Base-by-base conservation (phyloP, 2,797 vertebrate genomes). In the Oryzias sinensis region DNA sequence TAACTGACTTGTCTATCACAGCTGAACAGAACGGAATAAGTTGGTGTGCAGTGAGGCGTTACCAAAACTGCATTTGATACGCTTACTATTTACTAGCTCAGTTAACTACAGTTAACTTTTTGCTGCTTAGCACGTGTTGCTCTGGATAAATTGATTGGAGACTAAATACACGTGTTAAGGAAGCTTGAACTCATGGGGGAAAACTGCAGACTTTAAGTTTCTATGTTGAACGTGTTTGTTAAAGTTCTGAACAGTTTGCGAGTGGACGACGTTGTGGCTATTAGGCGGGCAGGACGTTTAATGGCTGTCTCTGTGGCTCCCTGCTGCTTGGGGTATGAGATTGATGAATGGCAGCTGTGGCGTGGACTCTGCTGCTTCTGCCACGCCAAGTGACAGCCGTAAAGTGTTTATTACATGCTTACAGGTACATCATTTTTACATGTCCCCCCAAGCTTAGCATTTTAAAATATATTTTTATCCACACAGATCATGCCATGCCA, bases 311-410 rank as follows among this genome's bases (percentile, higher is more conserved):
- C 47, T 55, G 14, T 56, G 11, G 42, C 42, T 46, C 52, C 60
- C 70, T 18, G 20, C 62, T 44, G 54, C 7, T 59, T 65, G 44
- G 25, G 43, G 48, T 59, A 68, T 79, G 77, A 65, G 18, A 53
- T 66, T 55, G 58, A 59, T 54, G 69, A 74, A 61, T 53, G 59
- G 63, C 56, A 79, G 65, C 57, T 69, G 49, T 64, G 59, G 62
- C 40, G 76, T 54, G 62, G 60, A 44, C 6, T 47, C 25, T 6
- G 45, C 48, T 57, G 57, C 43, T 60, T 43, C 16, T n/a, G 43
- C 47, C 27, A 15, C 53, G 45, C 27, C 58, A 22, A 49, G 43
- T 62, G 63, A 71, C 41, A 6, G 63, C 43, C 69, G 51, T 56
- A 65, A 67, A 20, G 37, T 44, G 62, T 70, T 80, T 68, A 66